Conservation (phyloP, 2,797 vertebrate species). For the Phoxinus dragarum region DNA sequence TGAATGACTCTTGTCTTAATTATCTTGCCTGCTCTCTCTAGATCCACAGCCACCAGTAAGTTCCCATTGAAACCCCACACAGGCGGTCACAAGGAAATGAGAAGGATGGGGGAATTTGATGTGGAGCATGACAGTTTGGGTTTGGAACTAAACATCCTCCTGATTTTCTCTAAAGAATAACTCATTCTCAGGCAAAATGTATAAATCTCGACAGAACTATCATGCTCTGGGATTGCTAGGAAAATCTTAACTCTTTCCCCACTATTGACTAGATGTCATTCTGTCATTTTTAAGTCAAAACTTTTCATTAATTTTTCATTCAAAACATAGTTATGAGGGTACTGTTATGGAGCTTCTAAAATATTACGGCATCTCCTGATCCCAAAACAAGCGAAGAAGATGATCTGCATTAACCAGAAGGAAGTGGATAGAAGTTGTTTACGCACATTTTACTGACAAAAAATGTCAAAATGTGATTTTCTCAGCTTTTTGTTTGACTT, state of each 20-base stretch:
- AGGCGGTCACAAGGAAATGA: background rate
- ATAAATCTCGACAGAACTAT: background rate
- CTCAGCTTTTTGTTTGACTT: too few species aligned
- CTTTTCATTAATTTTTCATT: too few species aligned
- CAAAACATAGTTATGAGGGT: background rate
- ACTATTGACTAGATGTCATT: too few species aligned
- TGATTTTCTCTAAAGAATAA: background rate
- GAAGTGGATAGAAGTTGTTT: too few species aligned
- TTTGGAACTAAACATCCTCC: background rate
- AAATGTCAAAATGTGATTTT: too few species aligned
- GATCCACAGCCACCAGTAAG: background rate
- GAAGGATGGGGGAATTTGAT: background rate
- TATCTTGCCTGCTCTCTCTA: background rate
- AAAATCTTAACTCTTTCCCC: background rate
- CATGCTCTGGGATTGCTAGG: background rate
- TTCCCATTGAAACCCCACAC: background rate
- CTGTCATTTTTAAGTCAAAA: background rate
- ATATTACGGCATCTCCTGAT: too few species aligned
- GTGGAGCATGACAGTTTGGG: background rate
- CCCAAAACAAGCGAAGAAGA: too few species aligned
- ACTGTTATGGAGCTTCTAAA: too few species aligned
- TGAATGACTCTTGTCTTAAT: constrained; percentile 3
- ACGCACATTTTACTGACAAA: too few species aligned
- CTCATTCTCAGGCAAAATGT: background rate
- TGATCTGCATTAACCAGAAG: background rate